phyloP scores from a whole-genome alignment of 2,113 vertebrate species.

The Pogona vitticeps region DNA sequence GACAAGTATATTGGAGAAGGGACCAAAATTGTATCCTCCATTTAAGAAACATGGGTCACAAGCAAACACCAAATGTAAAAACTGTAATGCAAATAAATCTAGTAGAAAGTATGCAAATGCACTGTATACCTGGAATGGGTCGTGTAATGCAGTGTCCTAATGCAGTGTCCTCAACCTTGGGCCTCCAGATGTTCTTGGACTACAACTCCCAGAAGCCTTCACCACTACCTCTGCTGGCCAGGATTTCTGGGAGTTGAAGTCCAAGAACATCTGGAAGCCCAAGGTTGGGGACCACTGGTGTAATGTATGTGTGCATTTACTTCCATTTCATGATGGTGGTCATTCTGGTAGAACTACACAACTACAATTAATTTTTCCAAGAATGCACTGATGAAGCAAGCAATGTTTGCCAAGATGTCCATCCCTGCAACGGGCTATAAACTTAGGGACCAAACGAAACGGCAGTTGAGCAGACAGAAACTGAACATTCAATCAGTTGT shows the following conservation, averaged over 20 bases:
- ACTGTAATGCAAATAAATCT: neutral
- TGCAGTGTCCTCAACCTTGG: no score
- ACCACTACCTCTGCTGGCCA: no score
- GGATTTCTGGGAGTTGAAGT: no score
- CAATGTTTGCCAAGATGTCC: no score
- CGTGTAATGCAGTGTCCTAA: rapidly evolving
- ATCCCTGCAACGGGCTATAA: neutral
- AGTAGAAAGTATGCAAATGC: neutral
- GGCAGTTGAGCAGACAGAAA: neutral
- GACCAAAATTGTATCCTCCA: neutral
- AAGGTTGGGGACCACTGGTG: neutral
- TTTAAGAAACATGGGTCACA: neutral
- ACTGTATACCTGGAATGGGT: neutral
- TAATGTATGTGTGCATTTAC: neutral
- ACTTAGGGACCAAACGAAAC: neutral
- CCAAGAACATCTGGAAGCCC: no score
- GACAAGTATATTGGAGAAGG: neutral
- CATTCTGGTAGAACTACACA: neutral
- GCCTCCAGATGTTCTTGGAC: no score
- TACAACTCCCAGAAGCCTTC: no score
- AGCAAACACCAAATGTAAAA: neutral
- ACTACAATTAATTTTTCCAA: neutral
- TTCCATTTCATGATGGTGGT: neutral
- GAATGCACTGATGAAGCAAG: rapidly evolving
- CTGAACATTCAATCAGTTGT: neutral